Conservation (phyloP, 2,888 invertebrate species). For the Drosophila lutescens region DNA sequence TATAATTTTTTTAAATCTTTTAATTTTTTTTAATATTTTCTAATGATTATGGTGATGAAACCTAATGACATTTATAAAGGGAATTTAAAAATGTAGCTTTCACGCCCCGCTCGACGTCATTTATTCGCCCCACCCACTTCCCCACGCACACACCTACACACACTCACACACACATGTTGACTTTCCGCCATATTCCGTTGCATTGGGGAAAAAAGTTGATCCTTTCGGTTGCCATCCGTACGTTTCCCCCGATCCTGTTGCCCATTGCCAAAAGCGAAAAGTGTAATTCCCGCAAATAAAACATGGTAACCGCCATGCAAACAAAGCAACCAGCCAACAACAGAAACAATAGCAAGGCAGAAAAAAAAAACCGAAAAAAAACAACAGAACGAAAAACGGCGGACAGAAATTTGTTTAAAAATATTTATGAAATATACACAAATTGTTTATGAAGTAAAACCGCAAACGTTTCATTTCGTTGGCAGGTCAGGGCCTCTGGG, state of each 20-base stretch:
- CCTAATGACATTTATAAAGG: not conserved
- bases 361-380: not conserved
- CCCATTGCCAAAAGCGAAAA: conserved; percentile 28
- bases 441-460: conserved; percentile 74
- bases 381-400: conserved; percentile 4
- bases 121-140: not conserved
- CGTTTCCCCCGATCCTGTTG: conserved; percentile 11
- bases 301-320: conserved; percentile 44
- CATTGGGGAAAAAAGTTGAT: conserved; percentile 65
- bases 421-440: conserved; percentile 61
- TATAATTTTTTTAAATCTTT: too few relatives aligned
- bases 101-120: conserved; percentile 10
- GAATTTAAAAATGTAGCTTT: not conserved
- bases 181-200: conserved; percentile 68
- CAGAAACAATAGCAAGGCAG: conserved; percentile 10
- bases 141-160: not conserved
- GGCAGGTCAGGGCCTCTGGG: conserved; percentile 38
- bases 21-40: too few relatives aligned
- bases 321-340: conserved; percentile 32
- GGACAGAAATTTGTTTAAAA: conserved; percentile 32
- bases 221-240: conserved; percentile 49
- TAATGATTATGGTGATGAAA: too few relatives aligned
- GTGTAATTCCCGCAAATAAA: conserved; percentile 53
- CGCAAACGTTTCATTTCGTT: conserved; percentile 59
- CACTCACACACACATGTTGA: conserved; percentile 38